Percentiles rank a stretch among this genome's conserved stretches.
These are phyloP conservation scores for Orycteropus afer DNA, from an alignment of 2,113 vertebrate genomes.

Conservation along the genomic window DNA sequence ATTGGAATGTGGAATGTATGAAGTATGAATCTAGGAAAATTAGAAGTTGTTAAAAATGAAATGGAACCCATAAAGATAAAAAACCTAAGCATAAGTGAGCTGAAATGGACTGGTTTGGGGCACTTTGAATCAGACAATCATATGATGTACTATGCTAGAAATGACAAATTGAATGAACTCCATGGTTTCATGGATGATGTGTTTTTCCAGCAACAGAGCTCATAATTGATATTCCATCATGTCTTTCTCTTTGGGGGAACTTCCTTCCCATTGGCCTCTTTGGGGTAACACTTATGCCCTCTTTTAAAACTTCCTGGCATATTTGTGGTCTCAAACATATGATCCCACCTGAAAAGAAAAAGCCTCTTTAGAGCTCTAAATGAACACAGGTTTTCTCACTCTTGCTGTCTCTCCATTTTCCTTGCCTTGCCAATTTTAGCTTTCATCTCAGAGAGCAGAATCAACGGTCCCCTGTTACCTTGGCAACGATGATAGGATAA, in stretches of 20 bases:
- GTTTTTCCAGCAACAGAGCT: not conserved
- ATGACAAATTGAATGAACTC: not conserved
- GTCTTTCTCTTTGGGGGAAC: not conserved
- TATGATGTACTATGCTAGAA: no score
- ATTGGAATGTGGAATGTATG: no score
- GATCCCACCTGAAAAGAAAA: not conserved
- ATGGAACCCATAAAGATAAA: no score
- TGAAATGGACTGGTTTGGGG: no score
- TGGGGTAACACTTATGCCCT: not conserved
- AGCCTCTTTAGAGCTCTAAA: not conserved
- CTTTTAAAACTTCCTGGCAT: not conserved
- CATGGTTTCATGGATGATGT: not conserved
- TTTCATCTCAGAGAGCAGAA: constrained; percentile 48
- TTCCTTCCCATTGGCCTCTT: not conserved
- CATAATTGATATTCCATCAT: not conserved
- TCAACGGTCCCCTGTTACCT: constrained; percentile 65
- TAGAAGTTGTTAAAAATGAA: no score
- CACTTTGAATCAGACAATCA: no score
- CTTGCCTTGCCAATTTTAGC: constrained; percentile 26
- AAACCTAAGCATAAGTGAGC: no score
- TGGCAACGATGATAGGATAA: constrained; percentile 59
- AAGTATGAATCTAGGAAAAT: no score
- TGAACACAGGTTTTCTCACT: not conserved
- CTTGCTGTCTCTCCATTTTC: constrained; percentile 1
- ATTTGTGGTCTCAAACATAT: not conserved